Evolutionary conservation across 1,140 invertebrate genomes (phyloP).

Genomic region (Caenorhabditis tropicalis): DNA sequence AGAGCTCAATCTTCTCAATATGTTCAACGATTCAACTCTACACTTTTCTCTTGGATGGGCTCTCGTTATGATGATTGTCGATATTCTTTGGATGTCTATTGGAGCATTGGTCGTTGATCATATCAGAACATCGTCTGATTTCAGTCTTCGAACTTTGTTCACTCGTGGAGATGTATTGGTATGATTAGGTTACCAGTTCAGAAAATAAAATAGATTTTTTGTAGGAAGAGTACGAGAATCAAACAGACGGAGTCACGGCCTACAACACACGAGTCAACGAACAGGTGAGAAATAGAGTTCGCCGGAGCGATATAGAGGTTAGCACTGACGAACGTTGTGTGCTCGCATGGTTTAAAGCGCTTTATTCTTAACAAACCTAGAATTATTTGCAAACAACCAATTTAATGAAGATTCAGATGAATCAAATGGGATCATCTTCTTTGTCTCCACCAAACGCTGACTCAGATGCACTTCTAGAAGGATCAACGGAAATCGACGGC

Average conservation of each 20-base stretch:
- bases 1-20: constrained; percentile 1
- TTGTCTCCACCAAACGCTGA: neutral
- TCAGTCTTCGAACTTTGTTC: constrained; percentile 44
- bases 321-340: neutral
- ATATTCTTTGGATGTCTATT: constrained; percentile 49
- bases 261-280: constrained; percentile 38
- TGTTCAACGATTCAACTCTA: constrained; percentile 28
- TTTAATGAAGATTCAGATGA: constrained; percentile 12
- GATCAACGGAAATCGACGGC: constrained; percentile 17
- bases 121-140: constrained; percentile 21
- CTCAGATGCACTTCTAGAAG: neutral
- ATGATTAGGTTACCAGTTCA: neutral
- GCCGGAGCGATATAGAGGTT: constrained; percentile 3
- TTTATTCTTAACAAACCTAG: neutral
- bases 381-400: neutral
- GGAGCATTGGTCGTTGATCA: constrained; percentile 45
- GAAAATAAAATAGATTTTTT: neutral
- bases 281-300: constrained; percentile 40
- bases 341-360: neutral
- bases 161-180: constrained; percentile 31
- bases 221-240: constrained; percentile 8
- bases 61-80: constrained; percentile 51
- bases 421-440: neutral
- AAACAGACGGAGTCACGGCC: constrained; percentile 30
- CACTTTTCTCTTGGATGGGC: constrained; percentile 52